Percentiles rank a stretch among this genome's conserved stretches.
phyloP scores from a whole-genome alignment of 2,113 vertebrate genomes.

The Petromus typicus region DNA sequence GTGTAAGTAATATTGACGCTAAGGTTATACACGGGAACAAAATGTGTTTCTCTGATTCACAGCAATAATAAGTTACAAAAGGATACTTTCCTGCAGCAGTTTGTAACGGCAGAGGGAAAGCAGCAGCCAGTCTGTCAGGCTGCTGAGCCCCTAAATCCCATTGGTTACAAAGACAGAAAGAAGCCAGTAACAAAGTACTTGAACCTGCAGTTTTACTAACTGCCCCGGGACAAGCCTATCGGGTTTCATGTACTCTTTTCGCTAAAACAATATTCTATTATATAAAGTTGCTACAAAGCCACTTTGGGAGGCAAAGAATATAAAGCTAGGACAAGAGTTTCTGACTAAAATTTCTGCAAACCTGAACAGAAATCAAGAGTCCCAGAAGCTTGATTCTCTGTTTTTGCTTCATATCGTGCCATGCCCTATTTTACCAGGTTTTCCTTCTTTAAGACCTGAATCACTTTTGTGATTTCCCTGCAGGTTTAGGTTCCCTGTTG shows the following conservation, averaged over 20 bases:
- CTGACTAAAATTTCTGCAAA: constrained; percentile 18
- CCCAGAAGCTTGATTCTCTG: not conserved
- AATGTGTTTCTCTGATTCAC: not conserved
- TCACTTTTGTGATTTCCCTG: not conserved
- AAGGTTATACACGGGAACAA: not conserved
- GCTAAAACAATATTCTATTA: constrained; percentile 22
- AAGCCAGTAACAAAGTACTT: not conserved
- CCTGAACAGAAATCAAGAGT: not conserved
- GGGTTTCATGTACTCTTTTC: not conserved
- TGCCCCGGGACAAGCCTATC: not conserved
- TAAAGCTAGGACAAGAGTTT: not conserved
- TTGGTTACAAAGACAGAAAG: not conserved
- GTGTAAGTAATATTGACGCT: not conserved
- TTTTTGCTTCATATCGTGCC: not conserved
- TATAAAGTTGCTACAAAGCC: not conserved
- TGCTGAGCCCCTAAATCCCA: not conserved
- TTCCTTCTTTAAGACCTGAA: not conserved
- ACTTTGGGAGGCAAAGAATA: not conserved
- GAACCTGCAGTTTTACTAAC: not conserved
- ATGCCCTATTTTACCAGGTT: not conserved
- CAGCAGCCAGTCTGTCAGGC: not conserved
- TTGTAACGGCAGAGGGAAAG: not conserved
- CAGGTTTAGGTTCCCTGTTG: not conserved
- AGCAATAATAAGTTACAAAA: not conserved
- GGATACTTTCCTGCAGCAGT: constrained; percentile 27